phyloP scores from a whole-genome alignment of 2,113 vertebrate species.

The Machaerirhynchus nigripectus region DNA sequence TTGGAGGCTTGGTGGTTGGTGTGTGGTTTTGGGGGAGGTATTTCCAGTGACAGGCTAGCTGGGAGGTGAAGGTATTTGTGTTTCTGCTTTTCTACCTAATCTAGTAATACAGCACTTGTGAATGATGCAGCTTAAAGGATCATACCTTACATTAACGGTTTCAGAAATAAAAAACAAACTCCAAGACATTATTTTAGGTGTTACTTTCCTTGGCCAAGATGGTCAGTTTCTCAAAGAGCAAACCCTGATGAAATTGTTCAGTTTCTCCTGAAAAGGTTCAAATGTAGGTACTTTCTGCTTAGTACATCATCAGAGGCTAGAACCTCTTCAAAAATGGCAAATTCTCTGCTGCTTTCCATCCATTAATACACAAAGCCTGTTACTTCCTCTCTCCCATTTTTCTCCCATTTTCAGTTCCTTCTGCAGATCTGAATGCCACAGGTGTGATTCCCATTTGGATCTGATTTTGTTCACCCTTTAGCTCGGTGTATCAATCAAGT shows the following conservation, averaged over 20 bases:
- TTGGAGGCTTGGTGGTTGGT: neutral
- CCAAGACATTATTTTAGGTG: neutral
- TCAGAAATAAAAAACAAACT: neutral
- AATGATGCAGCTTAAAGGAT: neutral
- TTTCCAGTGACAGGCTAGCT: neutral
- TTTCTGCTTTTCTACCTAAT: neutral
- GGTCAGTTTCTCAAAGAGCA: neutral
- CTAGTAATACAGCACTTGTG: neutral
- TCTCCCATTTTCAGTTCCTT: neutral
- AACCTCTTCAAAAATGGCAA: neutral
- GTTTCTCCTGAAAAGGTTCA: neutral
- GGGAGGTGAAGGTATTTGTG: neutral
- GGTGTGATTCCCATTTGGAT: neutral
- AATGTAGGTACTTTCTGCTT: neutral
- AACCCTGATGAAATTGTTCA: neutral
- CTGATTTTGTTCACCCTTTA: constrained; percentile 40
- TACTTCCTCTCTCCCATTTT: neutral
- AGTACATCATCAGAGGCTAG: neutral
- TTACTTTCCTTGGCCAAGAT: fast-evolving
- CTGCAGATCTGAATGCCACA: neutral
- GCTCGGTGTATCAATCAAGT: constrained; percentile 10
- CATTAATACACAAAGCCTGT: neutral
- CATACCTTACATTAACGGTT: neutral
- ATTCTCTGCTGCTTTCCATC: neutral
- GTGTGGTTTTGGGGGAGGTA: neutral